phyloP scores from a whole-genome alignment of 2,888 invertebrate genomes.

The Thera obeliscata region DNA sequence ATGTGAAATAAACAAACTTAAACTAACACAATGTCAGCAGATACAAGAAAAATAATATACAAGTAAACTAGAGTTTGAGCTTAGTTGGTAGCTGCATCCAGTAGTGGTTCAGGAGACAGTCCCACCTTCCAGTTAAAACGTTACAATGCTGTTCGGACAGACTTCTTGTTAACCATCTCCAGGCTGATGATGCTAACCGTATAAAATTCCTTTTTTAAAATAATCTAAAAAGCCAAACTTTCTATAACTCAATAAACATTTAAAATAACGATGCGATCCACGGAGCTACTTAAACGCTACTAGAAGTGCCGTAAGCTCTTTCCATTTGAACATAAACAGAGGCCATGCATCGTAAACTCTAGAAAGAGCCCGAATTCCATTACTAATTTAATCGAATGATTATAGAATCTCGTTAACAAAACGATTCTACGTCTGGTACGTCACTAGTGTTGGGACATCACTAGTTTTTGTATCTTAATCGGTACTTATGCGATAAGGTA shows the following conservation, averaged over 20 bases:
- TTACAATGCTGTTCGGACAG: too few relatives aligned
- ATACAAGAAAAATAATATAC: too few relatives aligned
- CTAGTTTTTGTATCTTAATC: constrained; percentile 62
- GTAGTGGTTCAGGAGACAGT: too few relatives aligned
- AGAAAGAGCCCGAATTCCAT: constrained; percentile 39
- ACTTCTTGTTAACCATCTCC: too few relatives aligned
- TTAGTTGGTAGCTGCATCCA: too few relatives aligned
- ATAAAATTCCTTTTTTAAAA: not conserved
- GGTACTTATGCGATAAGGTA: constrained; percentile 61
- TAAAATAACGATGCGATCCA: constrained; percentile 19
- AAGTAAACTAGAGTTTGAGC: too few relatives aligned
- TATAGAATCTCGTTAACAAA: constrained; percentile 44
- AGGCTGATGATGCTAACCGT: not conserved
- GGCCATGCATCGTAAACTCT: constrained; percentile 25
- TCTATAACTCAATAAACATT: constrained; percentile 31
- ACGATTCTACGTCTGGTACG: constrained; percentile 38
- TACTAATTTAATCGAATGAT: constrained; percentile 47
- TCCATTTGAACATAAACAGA: constrained; percentile 37
- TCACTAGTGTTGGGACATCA: constrained; percentile 50
- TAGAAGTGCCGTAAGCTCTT: constrained; percentile 32
- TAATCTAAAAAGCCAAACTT: constrained; percentile 6
- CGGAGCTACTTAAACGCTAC: constrained; percentile 27
- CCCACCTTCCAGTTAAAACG: too few relatives aligned
- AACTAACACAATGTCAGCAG: too few relatives aligned
- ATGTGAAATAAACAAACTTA: too few relatives aligned